Conservation (phyloP, 2,113 vertebrate species). For the Boleophthalmus pectinirostris region DNA sequence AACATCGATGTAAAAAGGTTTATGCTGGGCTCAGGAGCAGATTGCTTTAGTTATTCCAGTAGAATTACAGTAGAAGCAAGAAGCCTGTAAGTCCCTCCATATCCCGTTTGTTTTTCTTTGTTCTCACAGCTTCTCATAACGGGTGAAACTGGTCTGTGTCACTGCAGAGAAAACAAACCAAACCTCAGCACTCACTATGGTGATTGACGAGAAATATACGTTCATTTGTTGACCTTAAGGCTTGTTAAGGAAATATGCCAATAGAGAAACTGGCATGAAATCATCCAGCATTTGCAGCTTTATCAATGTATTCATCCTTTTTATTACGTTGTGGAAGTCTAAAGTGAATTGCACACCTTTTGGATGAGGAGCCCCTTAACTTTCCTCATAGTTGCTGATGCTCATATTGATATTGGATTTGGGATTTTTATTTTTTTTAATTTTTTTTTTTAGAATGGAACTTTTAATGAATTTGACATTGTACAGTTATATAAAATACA, state of each 20-base stretch:
- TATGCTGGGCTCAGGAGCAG: slow-evolving; percentile 49
- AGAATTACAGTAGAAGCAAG: slow-evolving; percentile 45
- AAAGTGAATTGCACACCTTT: no score
- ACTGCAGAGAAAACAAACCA: slow-evolving; percentile 41
- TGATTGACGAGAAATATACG: slow-evolving; percentile 28
- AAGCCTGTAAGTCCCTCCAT: slow-evolving; percentile 41
- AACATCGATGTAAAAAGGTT: slow-evolving; percentile 62
- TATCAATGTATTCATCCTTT: background rate
- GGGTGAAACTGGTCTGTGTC: slow-evolving; percentile 27
- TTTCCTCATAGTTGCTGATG: no score
- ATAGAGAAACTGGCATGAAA: no score
- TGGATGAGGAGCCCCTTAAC: no score
- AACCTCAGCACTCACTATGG: slow-evolving; percentile 36
- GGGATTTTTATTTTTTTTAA: no score
- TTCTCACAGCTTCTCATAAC: slow-evolving; percentile 39
- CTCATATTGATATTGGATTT: no score
- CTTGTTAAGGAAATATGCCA: slow-evolving; percentile 48
- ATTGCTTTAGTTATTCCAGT: slow-evolving; percentile 55
- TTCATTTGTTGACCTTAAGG: slow-evolving; percentile 24
- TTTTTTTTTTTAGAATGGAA: no score
- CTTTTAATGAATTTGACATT: no score
- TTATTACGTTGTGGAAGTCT: no score
- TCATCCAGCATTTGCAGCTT: no score
- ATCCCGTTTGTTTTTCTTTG: slow-evolving; percentile 38
- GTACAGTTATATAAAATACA: no score